These are phyloP conservation scores for Patella ulyssiponensis DNA, from an alignment of 2,888 invertebrate species.

Conservation along the genomic window DNA sequence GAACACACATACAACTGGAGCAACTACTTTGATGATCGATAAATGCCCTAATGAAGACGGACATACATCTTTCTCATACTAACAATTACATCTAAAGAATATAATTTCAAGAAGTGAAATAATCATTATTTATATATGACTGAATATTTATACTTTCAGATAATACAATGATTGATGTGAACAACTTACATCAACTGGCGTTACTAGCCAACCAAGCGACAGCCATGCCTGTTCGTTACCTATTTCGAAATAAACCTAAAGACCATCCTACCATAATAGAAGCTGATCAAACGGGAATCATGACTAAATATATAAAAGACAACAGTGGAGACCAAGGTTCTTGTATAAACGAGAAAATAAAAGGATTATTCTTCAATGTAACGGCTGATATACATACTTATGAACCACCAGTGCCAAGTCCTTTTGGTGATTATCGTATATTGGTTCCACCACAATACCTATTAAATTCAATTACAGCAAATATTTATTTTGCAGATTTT, in stretches of 20 bases:
- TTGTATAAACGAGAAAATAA: constrained; percentile 15
- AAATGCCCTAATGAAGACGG: too few species aligned
- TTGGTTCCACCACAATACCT: constrained; percentile 32
- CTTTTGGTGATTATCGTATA: constrained; percentile 34
- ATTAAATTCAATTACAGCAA: constrained; percentile 18
- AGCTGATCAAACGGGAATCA: constrained; percentile 8
- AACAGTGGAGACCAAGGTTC: constrained; percentile 22
- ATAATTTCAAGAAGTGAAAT: too few species aligned
- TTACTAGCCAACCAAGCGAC: not conserved
- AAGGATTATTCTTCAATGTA: constrained; percentile 21
- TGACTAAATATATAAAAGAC: constrained; percentile 22
- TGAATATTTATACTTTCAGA: too few species aligned
- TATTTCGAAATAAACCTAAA: constrained; percentile 18
- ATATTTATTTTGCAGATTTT: constrained; percentile 69
- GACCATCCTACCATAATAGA: not conserved
- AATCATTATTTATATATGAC: too few species aligned
- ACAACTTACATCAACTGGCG: too few species aligned
- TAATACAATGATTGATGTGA: too few species aligned
- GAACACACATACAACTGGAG: too few species aligned
- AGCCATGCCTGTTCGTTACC: not conserved
- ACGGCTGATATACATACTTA: not conserved
- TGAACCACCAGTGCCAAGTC: constrained; percentile 44
- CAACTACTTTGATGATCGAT: too few species aligned
- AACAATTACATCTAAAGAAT: too few species aligned
- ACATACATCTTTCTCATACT: too few species aligned